Base-by-base conservation (phyloP, 2,797 vertebrate genomes). In the Petrocephalus sullivani region DNA sequence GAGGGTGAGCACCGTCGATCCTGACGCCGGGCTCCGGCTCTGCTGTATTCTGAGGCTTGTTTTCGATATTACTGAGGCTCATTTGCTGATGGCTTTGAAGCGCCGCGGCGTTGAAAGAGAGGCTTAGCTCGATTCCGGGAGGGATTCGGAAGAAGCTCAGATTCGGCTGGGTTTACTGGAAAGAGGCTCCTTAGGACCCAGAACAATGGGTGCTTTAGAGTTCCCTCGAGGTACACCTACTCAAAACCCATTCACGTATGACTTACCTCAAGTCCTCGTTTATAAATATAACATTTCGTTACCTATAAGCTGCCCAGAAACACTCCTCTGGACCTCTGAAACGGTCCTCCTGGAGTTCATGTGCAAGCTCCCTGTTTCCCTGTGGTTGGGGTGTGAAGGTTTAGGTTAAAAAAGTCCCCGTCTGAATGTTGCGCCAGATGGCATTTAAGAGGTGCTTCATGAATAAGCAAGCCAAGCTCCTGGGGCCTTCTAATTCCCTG, bases 151-250 rank as follows among this genome's bases (percentile, higher is more conserved):
- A 93, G 93, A 93, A 92, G 93, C 93, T 49, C 93, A 93, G 91
- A 91, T 92, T 92, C 86, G 92, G 91, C 91, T 89, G 90, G 93
- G 91, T 93, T 93, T 93, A 93, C 93, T 93, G 92, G 92, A 93
- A 94, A 91, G 93, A 90, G 91, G 90, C 92, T 94, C 90, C 90
- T 92, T 93, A 92, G 91, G 92, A 92, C 90, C 49, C 90, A 92
- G 94, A 92, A 94, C 93, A 94, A 95, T 94, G 93, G 92, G 92
- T 93, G 92, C 92, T 93, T 94, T 92, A 92, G 91, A 92, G 91
- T 90, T 90, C 92, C 67, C 54, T 51, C n/a, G 0, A 61, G 88
- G 64, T 19, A 71, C 60, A 88, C 14, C 87, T 87, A 78, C 78
- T 85, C 19, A 64, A 83, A 88, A 51, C 14, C 33, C 64, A 83